These are phyloP conservation scores for Heliconius aoede DNA, from an alignment of 2,888 invertebrate species.

Conservation along the genomic window DNA sequence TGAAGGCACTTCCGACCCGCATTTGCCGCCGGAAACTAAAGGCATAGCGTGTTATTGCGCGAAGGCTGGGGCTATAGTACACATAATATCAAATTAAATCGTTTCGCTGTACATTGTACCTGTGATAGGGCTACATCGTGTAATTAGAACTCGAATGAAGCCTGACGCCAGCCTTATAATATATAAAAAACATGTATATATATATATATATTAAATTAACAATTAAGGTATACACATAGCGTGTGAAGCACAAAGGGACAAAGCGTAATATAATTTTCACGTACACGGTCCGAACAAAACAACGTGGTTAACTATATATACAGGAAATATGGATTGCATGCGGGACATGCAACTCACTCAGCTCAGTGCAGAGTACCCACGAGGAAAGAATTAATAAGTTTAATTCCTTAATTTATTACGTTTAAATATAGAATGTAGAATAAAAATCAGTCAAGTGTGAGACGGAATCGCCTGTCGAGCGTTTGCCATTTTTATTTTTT, in stretches of 20 bases:
- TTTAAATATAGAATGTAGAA: background rate
- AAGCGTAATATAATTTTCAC: background rate
- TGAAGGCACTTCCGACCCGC: no score
- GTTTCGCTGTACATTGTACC: no score
- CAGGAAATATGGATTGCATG: slow-evolving; percentile 19
- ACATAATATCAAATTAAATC: no score
- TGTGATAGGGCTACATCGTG: no score
- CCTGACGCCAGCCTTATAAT: no score
- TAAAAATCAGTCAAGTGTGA: background rate
- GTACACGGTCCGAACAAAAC: slow-evolving; percentile 5
- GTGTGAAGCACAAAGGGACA: background rate
- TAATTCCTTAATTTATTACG: background rate
- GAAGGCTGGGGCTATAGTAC: no score
- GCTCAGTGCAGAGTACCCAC: background rate
- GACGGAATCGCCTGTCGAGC: background rate
- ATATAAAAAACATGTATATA: no score
- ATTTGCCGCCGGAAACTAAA: no score
- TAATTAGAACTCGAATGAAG: no score
- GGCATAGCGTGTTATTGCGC: no score
- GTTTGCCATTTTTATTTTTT: no score
- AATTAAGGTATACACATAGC: background rate
- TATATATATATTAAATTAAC: background rate
- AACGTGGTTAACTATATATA: background rate
- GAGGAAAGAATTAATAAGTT: background rate
- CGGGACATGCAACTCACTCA: background rate